A percentile compares a stretch with the other conserved stretches of the same genome.
Conservation (phyloP, 2,888 invertebrate genomes). For the Mycalesis mineus region DNA sequence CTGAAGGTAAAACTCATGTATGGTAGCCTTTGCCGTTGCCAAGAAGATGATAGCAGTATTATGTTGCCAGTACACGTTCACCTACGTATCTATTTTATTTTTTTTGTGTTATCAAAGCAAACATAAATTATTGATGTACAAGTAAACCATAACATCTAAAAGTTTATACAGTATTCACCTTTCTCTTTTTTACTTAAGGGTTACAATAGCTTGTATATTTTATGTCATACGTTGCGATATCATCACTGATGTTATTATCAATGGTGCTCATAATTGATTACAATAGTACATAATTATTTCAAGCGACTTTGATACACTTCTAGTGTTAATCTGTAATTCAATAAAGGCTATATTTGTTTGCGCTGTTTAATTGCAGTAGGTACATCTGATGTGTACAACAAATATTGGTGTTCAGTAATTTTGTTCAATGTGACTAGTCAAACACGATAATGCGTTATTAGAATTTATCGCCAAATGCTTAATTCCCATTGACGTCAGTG, state of each 20-base stretch:
- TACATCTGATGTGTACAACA: conserved; percentile 39
- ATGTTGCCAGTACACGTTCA: too few relatives aligned
- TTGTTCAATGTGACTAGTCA: conserved; percentile 36
- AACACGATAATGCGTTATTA: conserved; percentile 40
- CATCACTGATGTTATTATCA: conserved; percentile 3
- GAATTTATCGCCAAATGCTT: conserved; percentile 43
- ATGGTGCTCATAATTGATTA: background rate
- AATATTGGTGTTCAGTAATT: conserved; percentile 42
- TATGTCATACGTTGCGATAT: background rate
- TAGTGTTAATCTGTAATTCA: background rate
- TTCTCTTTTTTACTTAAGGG: background rate
- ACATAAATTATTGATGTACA: background rate
- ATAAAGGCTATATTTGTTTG: background rate
- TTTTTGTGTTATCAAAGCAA: background rate
- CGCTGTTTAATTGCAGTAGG: background rate
- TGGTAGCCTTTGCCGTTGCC: too few relatives aligned
- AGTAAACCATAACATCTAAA: too few relatives aligned
- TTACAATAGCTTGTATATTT: background rate
- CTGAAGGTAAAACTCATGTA: too few relatives aligned
- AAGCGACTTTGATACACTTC: conserved; percentile 1
- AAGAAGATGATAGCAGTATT: too few relatives aligned
- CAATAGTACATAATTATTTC: background rate
- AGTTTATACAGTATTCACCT: background rate
- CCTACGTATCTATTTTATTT: background rate
- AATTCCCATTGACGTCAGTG: conserved; percentile 37